A percentile compares a stretch with the other conserved stretches of the same genome.
These are phyloP conservation scores for Adrianichthys oophorus DNA, from an alignment of 2,797 vertebrate species.

Conservation along the genomic window DNA sequence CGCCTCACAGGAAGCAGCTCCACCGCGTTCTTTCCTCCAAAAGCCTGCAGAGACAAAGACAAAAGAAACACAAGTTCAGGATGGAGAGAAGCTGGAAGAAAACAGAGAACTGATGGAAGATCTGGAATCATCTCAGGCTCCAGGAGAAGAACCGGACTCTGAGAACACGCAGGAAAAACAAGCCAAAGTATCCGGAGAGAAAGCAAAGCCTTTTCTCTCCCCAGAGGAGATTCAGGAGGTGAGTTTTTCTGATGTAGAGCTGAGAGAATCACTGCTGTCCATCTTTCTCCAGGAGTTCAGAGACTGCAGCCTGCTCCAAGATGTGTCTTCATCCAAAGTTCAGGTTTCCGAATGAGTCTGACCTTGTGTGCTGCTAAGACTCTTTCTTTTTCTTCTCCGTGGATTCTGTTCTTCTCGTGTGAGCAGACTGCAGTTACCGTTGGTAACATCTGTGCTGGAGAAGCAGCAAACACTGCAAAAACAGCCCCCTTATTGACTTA, in stretches of 20 bases:
- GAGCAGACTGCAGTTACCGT: too few species aligned
- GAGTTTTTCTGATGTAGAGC: slow-evolving; percentile 27
- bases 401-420: too few species aligned
- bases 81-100: slow-evolving; percentile 3
- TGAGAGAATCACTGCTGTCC: not conserved
- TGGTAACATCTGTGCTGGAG: too few species aligned
- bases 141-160: not conserved
- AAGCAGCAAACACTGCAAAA: too few species aligned
- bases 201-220: slow-evolving; percentile 46
- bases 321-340: too few species aligned
- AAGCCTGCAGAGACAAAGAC: not conserved
- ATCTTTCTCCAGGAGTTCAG: not conserved
- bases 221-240: slow-evolving; percentile 73
- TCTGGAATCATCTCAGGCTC: not conserved
- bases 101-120: not conserved
- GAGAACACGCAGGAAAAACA: not conserved
- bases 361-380: too few species aligned
- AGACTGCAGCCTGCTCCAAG: not conserved
- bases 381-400: too few species aligned
- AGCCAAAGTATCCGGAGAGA: slow-evolving; percentile 9
- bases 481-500: too few species aligned
- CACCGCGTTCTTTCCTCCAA: not conserved
- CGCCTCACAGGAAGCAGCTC: not conserved
- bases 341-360: too few species aligned
- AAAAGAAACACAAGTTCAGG: slow-evolving; percentile 8